Conservation (phyloP, 2,888 invertebrate genomes). For the Lutraria lutraria region DNA sequence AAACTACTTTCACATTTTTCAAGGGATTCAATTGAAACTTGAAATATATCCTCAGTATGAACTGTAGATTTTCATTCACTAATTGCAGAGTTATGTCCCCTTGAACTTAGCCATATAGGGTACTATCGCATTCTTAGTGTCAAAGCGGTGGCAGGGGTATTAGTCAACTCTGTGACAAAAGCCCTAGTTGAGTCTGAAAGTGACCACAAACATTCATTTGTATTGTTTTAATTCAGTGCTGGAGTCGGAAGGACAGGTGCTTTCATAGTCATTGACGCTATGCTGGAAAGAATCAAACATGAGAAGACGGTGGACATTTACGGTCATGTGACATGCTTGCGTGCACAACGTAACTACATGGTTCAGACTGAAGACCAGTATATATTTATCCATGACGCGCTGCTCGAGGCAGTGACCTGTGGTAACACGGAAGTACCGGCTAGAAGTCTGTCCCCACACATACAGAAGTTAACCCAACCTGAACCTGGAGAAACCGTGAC, state of each 20-base stretch:
- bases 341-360: conserved; percentile 99
- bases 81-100: too few relatives aligned
- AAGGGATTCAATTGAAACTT: too few relatives aligned
- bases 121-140: too few relatives aligned
- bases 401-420: conserved; percentile 98
- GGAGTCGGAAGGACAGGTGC: conserved; percentile 98
- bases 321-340: conserved; percentile 98
- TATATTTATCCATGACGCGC: conserved; percentile 99
- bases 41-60: too few relatives aligned
- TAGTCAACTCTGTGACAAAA: too few relatives aligned
- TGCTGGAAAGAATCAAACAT: conserved; percentile 98
- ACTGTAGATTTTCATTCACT: too few relatives aligned
- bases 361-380: conserved; percentile 99
- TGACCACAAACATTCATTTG: too few relatives aligned
- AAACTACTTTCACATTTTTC: too few relatives aligned
- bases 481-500: conserved; percentile 85
- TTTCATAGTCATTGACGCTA: conserved; percentile 99
- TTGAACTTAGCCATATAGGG: too few relatives aligned
- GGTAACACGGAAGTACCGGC: conserved; percentile 98
- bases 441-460: conserved; percentile 96
- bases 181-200: too few relatives aligned
- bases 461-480: conserved; percentile 96
- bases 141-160: too few relatives aligned
- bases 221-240: conserved; percentile 87
- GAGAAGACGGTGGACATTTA: conserved; percentile 99